Percentiles rank a stretch among this genome's conserved stretches.
phyloP scores from a whole-genome alignment of 1,140 invertebrate species.

The Drosophila trapezifrons region DNA sequence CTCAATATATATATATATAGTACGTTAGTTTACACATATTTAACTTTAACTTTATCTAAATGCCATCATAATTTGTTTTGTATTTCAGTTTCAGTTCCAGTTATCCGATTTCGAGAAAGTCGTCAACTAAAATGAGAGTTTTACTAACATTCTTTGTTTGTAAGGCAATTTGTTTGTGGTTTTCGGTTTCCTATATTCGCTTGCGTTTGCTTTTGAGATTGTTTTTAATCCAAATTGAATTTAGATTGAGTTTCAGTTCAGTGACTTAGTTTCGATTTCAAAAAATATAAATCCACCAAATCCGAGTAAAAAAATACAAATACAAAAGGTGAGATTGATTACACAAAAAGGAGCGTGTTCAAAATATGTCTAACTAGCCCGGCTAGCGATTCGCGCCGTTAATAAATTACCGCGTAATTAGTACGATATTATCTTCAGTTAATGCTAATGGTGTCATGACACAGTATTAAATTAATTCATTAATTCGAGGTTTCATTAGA shows the following conservation, averaged over 20 bases:
- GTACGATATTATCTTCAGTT: slow-evolving; percentile 8
- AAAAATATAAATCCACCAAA: slow-evolving; percentile 60
- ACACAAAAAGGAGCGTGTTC: slow-evolving; percentile 36
- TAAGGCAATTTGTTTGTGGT: slow-evolving; percentile 76
- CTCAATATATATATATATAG: slow-evolving; percentile 16
- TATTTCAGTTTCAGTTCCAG: slow-evolving; percentile 61
- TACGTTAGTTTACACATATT: slow-evolving; percentile 33
- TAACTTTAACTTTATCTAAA: slow-evolving; percentile 51
- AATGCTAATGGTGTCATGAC: too few species aligned
- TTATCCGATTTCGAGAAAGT: slow-evolving; percentile 54
- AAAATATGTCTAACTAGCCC: slow-evolving; percentile 18
- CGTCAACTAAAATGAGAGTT: slow-evolving; percentile 77
- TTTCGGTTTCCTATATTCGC: slow-evolving; percentile 42
- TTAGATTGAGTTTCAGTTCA: slow-evolving; percentile 75
- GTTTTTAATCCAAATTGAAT: slow-evolving; percentile 81
- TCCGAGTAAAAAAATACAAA: slow-evolving; percentile 61
- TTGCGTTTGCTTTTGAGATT: slow-evolving; percentile 58
- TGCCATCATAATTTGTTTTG: slow-evolving; percentile 50
- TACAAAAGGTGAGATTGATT: slow-evolving; percentile 23
- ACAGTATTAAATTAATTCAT: too few species aligned
- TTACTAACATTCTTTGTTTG: slow-evolving; percentile 81
- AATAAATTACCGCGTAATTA: slow-evolving; percentile 21
- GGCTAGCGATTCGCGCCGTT: not conserved
- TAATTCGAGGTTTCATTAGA: too few species aligned
- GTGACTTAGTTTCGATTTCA: slow-evolving; percentile 62